Evolutionary conservation across 2,888 invertebrate genomes (phyloP), one percentile per base, ranked within the genome.

Genomic region (Hirtodrosophila cameraria): DNA sequence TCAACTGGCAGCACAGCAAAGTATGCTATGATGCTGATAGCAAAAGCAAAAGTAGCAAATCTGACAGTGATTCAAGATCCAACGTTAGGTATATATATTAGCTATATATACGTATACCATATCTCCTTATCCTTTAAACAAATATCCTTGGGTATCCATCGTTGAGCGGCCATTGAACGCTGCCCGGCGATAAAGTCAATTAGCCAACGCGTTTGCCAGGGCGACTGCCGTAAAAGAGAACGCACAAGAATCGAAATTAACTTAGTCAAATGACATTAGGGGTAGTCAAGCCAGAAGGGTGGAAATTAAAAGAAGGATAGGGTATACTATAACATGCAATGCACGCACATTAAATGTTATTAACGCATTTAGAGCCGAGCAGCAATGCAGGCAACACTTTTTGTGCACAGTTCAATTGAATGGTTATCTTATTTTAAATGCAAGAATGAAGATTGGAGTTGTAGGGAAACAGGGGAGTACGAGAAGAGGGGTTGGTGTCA

Each of bases 301-400:
- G 11, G 4, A 2, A 20, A 8, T n/a, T n/a, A 38, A 3, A 16
- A n/a, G 1, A 6, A 7, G 11, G 0, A 1, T 4, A 35, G 31
- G 7, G 16, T 2, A 9, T 13, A 1, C 2, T 15, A 9, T 38
- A 42, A 27, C 39, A 66, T 57, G 60, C 69, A 42, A n/a, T 53
- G 61, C 76, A 82, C 55, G 69, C 66, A 67, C 82, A 84, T 83
- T 85, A 85, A 83, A 83, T 86, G 87, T 86, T 86, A 83, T 83
- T 86, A 83, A 82, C 87, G 79, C 82, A 64, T 52, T 75, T 64
- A 49, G 36, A 61, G 61, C 60, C 33, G n/a, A n/a, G n/a, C 33
- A 57, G 41, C 39, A 46, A 48, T 54, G 54, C 43, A 59, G 30
- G 20, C 35, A 45, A 58, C 55, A 69, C 54, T 35, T 66, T 57